Evolutionary conservation across 1,140 invertebrate genomes (phyloP).

Genomic region (Solenopsis fugax): DNA sequence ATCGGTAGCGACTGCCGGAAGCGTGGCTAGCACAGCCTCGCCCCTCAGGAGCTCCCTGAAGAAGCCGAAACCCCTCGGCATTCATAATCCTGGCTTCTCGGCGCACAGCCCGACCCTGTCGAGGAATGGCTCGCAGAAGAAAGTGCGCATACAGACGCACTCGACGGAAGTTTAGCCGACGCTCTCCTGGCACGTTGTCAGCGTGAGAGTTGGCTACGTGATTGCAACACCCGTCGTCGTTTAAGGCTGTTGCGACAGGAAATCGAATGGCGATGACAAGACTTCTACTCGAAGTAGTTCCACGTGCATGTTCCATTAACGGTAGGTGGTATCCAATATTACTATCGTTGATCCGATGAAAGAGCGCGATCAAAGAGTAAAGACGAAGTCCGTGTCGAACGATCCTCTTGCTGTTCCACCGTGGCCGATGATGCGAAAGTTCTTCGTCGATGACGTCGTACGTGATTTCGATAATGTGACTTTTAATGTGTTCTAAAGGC

Average conservation of each 20-base stretch:
- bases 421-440: neutral
- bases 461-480: conserved; percentile 12
- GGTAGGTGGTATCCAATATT: conserved; percentile 36
- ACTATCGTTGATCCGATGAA: neutral
- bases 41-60: conserved; percentile 94
- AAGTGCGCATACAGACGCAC: conserved; percentile 95
- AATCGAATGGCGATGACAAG: neutral
- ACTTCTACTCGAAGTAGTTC: conserved; percentile 26
- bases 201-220: conserved; percentile 1
- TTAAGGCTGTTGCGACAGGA: neutral
- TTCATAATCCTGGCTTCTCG: conserved; percentile 94
- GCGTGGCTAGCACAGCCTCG: conserved; percentile 89
- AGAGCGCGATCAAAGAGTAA: neutral
- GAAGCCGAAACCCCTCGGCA: conserved; percentile 93
- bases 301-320: conserved; percentile 32
- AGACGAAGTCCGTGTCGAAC: neutral
- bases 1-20: conserved; percentile 90
- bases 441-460: neutral
- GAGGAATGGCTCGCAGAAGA: conserved; percentile 94
- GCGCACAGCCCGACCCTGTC: conserved; percentile 92
- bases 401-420: neutral
- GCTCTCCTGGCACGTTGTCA: neutral
- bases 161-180: conserved; percentile 92
- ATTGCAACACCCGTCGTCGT: neutral
- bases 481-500: conserved; percentile 1